A percentile compares a stretch with the other conserved stretches of the same genome.
These are phyloP conservation scores for Hypotaenidia okinawae DNA, from an alignment of 2,797 vertebrate genomes.

Conservation along the genomic window DNA sequence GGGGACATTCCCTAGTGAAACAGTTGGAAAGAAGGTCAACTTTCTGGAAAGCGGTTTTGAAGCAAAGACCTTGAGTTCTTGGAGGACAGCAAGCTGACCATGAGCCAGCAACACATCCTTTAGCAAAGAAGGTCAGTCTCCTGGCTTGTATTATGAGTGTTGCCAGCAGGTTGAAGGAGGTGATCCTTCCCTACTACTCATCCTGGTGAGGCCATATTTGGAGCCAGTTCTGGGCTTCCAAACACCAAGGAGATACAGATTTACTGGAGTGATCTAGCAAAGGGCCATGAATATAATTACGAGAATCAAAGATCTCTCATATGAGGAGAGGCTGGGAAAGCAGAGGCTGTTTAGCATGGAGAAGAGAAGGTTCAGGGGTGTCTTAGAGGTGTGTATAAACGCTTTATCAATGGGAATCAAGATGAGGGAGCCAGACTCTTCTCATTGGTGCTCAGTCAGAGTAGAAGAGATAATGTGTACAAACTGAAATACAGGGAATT, in stretches of 20 bases:
- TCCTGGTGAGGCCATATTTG: neutral
- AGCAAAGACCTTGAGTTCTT: neutral
- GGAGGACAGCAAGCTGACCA: neutral
- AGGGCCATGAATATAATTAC: neutral
- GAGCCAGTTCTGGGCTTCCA: neutral
- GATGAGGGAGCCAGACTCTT: neutral
- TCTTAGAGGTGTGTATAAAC: neutral
- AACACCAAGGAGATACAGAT: neutral
- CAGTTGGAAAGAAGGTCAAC: neutral
- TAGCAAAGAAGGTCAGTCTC: neutral
- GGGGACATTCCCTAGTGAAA: neutral
- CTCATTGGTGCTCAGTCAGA: neutral
- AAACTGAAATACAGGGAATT: neutral
- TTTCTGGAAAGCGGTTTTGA: neutral
- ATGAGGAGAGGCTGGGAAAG: neutral
- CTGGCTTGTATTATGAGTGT: neutral
- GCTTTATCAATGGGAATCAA: neutral
- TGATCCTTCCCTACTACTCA: neutral
- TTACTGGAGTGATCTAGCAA: neutral
- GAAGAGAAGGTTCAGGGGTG: neutral
- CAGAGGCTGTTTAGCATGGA: neutral
- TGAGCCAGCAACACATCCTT: accelerated
- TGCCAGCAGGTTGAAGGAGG: neutral
- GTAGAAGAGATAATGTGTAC: neutral
- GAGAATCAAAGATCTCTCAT: neutral